Conservation (phyloP, 2,797 vertebrate genomes). For the Craterocephalus amniculus region DNA sequence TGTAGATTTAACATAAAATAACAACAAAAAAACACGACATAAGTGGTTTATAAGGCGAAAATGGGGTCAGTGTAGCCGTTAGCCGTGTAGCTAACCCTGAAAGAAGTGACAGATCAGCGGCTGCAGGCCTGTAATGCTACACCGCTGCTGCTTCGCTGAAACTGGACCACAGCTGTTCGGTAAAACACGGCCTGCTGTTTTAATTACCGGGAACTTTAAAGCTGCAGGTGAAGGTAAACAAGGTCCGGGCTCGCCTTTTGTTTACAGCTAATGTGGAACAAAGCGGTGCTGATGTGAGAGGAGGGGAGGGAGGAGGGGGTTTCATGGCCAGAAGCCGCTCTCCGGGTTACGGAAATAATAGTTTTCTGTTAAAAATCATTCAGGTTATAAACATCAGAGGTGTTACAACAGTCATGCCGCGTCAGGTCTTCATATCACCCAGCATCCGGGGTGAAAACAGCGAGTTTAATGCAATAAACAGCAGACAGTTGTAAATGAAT, state of each 20-base stretch:
- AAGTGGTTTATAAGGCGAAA: background rate
- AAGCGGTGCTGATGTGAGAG: slow-evolving; percentile 27
- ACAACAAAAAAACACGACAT: background rate
- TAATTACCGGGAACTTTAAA: background rate
- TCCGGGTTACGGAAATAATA: background rate
- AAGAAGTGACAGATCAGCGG: slow-evolving; percentile 30
- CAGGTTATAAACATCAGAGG: background rate
- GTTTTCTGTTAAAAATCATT: background rate
- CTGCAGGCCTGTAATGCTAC: slow-evolving; percentile 21
- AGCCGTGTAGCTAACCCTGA: slow-evolving; percentile 58
- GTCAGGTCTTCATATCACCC: slow-evolving; percentile 27
- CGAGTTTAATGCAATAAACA: background rate
- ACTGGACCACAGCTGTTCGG: rapidly evolving
- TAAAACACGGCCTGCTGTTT: rapidly evolving
- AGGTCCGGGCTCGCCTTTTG: slow-evolving; percentile 46
- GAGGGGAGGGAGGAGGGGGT: too few species aligned
- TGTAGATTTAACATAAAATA: rapidly evolving
- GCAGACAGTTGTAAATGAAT: background rate
- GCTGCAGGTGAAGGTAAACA: background rate
- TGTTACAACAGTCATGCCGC: background rate
- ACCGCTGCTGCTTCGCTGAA: background rate
- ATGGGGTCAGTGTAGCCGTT: slow-evolving; percentile 49
- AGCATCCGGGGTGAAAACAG: background rate
- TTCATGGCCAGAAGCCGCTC: background rate
- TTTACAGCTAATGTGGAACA: slow-evolving; percentile 46